Evolutionary conservation across 2,888 invertebrate genomes (phyloP).

Genomic region (Andricus quercusramuli): DNA sequence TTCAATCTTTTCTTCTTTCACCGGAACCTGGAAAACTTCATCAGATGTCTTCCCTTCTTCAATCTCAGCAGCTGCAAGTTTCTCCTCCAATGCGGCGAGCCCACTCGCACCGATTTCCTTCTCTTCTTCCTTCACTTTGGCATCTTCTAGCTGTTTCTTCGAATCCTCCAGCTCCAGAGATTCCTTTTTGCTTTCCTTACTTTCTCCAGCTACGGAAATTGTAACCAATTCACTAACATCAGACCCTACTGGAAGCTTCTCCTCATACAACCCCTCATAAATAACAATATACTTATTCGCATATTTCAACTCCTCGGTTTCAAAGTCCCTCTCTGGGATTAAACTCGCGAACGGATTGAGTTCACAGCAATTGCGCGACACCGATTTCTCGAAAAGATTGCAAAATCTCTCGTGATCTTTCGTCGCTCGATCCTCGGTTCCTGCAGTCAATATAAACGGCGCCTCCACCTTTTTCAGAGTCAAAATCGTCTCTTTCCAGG

Average conservation of each 20-base stretch:
- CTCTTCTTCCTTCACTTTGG: background rate
- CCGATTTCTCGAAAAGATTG: constrained; percentile 52
- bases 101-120: background rate
- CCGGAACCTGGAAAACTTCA: background rate
- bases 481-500: constrained; percentile 63
- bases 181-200: background rate
- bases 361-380: constrained; percentile 53
- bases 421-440: constrained; percentile 62
- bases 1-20: background rate
- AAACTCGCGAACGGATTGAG: constrained; percentile 69
- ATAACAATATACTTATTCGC: constrained; percentile 69
- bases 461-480: constrained; percentile 62
- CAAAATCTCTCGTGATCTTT: constrained; percentile 65
- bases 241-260: background rate
- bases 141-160: background rate
- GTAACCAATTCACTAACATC: background rate
- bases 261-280: constrained; percentile 52
- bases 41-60: background rate
- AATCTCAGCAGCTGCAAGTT: background rate
- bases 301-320: constrained; percentile 67
- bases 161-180: background rate
- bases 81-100: background rate
- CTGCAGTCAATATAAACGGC: constrained; percentile 68
- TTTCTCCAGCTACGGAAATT: background rate
- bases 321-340: constrained; percentile 69